Evolutionary conservation across 2,888 invertebrate genomes (phyloP).

Genomic region (Drosophila birchii): DNA sequence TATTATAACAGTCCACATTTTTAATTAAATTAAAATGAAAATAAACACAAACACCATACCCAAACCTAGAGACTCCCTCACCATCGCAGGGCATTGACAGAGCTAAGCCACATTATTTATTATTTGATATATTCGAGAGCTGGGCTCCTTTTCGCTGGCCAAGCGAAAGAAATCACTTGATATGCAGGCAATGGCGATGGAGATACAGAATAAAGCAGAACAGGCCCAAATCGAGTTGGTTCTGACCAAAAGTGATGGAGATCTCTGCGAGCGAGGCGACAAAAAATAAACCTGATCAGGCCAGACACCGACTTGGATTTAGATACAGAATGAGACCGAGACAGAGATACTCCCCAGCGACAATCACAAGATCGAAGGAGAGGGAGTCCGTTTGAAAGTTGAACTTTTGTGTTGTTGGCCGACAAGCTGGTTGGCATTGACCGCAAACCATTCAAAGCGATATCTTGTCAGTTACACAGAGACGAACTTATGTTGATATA

Average conservation of each 20-base stretch:
- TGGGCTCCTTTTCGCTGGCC: conserved; percentile 20
- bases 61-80: background rate
- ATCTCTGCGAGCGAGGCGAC: conserved; percentile 17
- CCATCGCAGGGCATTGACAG: background rate
- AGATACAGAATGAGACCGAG: conserved; percentile 8
- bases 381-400: conserved; percentile 36
- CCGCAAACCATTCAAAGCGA: conserved; percentile 66
- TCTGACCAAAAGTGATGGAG: conserved; percentile 6
- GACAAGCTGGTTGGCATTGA: conserved; percentile 70
- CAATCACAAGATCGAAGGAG: background rate
- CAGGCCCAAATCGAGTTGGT: conserved; percentile 30
- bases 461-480: conserved; percentile 28
- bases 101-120: conserved; percentile 40
- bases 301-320: background rate
- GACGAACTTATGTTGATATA: background rate
- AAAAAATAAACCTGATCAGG: conserved; percentile 29
- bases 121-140: conserved; percentile 43
- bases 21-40: background rate
- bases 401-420: conserved; percentile 32
- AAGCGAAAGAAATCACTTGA: conserved; percentile 55
- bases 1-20: no score
- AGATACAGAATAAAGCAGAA: conserved; percentile 20
- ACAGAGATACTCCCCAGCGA: background rate
- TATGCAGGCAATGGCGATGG: conserved; percentile 44
- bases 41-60: background rate